Conservation (phyloP, 2,797 vertebrate genomes). For the Buphagus erythrorhynchus region DNA sequence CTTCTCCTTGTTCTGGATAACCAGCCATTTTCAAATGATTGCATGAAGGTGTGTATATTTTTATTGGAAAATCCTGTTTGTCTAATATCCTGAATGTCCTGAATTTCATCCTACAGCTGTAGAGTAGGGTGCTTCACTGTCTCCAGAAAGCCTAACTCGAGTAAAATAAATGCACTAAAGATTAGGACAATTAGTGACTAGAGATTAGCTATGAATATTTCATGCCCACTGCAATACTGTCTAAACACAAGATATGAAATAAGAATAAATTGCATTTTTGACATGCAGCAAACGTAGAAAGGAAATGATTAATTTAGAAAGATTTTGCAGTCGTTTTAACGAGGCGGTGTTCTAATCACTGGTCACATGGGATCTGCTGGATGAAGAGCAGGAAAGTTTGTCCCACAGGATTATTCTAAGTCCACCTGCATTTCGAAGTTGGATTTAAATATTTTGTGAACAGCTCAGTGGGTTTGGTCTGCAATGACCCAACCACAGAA, state of each 20-base stretch:
- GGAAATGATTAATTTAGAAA: not conserved
- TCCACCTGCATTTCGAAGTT: not conserved
- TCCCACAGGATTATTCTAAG: not conserved
- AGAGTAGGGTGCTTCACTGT: not conserved
- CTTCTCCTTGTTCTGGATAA: not conserved
- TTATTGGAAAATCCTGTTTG: not conserved
- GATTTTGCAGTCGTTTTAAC: not conserved
- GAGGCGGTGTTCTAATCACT: not conserved
- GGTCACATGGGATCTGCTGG: not conserved
- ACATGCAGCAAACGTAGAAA: not conserved
- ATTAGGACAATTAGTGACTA: not conserved
- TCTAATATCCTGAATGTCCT: not conserved
- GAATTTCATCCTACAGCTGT: not conserved
- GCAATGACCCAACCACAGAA: not conserved
- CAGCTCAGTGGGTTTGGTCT: not conserved
- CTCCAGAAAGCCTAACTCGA: not conserved
- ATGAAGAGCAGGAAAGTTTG: not conserved
- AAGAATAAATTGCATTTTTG: slow-evolving; percentile 48
- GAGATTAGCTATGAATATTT: slow-evolving; percentile 65
- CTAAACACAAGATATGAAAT: slow-evolving; percentile 62
- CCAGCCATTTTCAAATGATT: not conserved
- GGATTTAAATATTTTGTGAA: not conserved
- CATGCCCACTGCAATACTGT: slow-evolving; percentile 36
- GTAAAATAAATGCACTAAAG: slow-evolving; percentile 30
- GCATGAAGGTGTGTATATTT: not conserved